Percentiles rank a stretch among this genome's conserved stretches.
Conservation (phyloP, 2,113 vertebrate species). For the Ivindomyrus marchei region DNA sequence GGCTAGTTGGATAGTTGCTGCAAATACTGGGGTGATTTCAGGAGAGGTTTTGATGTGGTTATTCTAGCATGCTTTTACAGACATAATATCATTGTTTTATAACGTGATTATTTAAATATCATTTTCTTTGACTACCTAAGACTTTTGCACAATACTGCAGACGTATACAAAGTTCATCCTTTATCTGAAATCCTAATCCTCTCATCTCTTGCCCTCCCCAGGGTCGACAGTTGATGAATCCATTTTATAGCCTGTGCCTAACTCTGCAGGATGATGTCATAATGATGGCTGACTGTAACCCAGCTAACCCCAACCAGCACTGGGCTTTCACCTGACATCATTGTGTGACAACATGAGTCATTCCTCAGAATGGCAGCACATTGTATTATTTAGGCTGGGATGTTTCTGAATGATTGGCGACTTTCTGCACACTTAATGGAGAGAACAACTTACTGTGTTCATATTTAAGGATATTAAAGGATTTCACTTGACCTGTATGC, state of each 20-base stretch:
- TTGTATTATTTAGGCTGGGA: neutral
- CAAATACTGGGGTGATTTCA: neutral
- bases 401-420: neutral
- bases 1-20: neutral
- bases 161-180: neutral
- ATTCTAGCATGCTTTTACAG: no score
- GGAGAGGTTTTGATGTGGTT: neutral
- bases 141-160: neutral
- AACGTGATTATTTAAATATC: neutral
- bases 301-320: conserved; percentile 52
- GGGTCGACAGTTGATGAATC: conserved; percentile 61
- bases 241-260: conserved; percentile 57
- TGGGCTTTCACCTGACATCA: conserved; percentile 63
- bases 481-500: neutral
- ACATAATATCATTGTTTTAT: neutral
- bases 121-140: neutral
- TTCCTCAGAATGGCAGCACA: neutral
- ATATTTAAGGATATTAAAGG: neutral
- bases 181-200: neutral
- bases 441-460: neutral
- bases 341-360: neutral
- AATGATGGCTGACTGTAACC: conserved; percentile 51
- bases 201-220: conserved; percentile 33
- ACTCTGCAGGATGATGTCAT: conserved; percentile 48
- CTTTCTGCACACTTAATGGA: neutral